Evolutionary conservation across 2,888 invertebrate species (phyloP), one percentile per base, ranked within the genome.

Genomic region (Dione juno): DNA sequence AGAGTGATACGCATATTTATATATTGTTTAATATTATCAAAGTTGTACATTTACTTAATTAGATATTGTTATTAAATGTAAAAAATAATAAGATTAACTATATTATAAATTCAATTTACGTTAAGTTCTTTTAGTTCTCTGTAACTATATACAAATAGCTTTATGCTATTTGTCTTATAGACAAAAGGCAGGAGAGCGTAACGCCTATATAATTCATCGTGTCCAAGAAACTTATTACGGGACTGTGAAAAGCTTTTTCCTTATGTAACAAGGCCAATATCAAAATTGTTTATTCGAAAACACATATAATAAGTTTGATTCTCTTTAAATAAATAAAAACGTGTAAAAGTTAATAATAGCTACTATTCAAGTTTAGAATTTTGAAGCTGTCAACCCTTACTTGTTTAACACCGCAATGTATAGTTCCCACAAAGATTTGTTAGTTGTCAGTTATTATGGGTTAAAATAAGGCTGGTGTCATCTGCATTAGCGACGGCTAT

Each of bases 391-490:
- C 76, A 77, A 67, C 75, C 74, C 76, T 74, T 52, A 54, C 68
- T 66, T 63, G 54, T 54, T 67, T 61, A 65, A 45, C 71, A 66
- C 80, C 79, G 81, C 82, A 81, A 80, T 82, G 84, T 81, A 81
- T 79, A 74, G 85, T 89, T 89, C 89, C 88, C 90, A 90, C 91
- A 91, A 91, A 91, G 91, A 91, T 91, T 86, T 28, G 28, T 28
- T 85, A 84, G 83, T 78, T 77, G 83, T 78, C 78, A 81, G 87
- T 88, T 88, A 90, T 90, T 88, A 89, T 86, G 81, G 84, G 74
- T 59, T 67, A 54, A 68, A 68, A 68, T 68, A 63, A 68, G 63
- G 75, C 16, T 14, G 67, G 28, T 10, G 19, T 16, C 79, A 82
- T 83, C 80, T 80, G 81, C 80, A 80, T 19, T 48, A 14, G 10